A percentile compares a stretch with the other conserved stretches of the same genome.
Conservation (phyloP, 1,140 invertebrate genomes). For the Dendrolimus kikuchii region DNA sequence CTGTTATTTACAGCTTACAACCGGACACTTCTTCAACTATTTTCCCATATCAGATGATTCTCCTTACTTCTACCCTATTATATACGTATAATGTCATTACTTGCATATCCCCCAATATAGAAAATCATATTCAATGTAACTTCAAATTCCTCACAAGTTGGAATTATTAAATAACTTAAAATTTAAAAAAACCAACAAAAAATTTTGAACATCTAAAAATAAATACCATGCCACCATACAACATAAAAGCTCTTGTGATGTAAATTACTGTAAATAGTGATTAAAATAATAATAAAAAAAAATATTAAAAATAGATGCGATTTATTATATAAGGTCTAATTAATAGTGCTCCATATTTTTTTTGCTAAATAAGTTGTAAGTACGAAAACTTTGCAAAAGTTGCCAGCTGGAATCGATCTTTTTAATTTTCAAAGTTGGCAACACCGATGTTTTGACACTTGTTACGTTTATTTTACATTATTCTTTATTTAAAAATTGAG, state of each 20-base stretch:
- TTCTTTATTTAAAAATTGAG: constrained; percentile 27
- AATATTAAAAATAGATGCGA: constrained; percentile 18
- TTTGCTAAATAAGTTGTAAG: constrained; percentile 23
- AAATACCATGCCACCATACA: constrained; percentile 27
- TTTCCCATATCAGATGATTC: too few relatives aligned
- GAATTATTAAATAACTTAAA: too few relatives aligned
- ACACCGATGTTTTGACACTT: constrained; percentile 26
- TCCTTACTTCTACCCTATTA: too few relatives aligned
- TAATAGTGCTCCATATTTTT: constrained; percentile 30
- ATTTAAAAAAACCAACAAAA: too few relatives aligned
- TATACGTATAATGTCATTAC: too few relatives aligned
- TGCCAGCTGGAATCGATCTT: constrained; percentile 9
- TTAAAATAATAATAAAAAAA: constrained; percentile 28
- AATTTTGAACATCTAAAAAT: not conserved
- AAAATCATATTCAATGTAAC: too few relatives aligned
- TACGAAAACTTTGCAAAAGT: constrained; percentile 21
- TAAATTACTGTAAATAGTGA: constrained; percentile 66
- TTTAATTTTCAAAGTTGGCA: constrained; percentile 14
- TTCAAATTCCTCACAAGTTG: too few relatives aligned
- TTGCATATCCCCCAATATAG: too few relatives aligned
- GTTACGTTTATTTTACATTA: constrained; percentile 22
- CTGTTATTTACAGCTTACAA: too few relatives aligned
- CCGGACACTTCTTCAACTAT: too few relatives aligned
- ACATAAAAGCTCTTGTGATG: constrained; percentile 43
- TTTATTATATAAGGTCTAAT: constrained; percentile 30